Evolutionary conservation across 2,797 vertebrate genomes (phyloP), one percentile per base, ranked within the genome.

Genomic region (Manis crassicaudata): DNA sequence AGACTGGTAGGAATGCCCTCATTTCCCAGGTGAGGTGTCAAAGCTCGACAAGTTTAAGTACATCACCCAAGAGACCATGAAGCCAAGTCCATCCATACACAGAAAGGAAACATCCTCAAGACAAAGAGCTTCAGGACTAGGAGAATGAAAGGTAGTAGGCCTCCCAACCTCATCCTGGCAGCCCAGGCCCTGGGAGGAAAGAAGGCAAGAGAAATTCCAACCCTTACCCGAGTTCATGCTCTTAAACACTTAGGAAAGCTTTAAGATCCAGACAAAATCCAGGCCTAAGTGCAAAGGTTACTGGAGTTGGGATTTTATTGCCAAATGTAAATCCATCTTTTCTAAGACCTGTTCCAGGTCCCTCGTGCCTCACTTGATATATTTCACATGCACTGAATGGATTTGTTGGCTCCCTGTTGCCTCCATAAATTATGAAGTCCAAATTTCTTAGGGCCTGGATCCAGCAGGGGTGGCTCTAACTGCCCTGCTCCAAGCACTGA

Each of bases 231-330:
- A 96, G 96, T 97, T 95, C 96, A 97, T 77, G 92, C 95, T 98
- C 97, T 98, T 93, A 96, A 96, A 95, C 92, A 96, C 95, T 97
- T 98, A 92, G 56, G 93, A 97, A 94, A 96, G 96, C 94, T 96
- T 94, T 97, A 97, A 97, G 95, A 97, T 92, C 91, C 96, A 98
- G 97, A 97, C 97, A 97, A 97, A 97, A 97, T 96, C 97, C 97
- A 98, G 97, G 96, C 96, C 96, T 90, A 82, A 96, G 95, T 97
- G 97, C 96, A 97, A 97, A 97, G 97, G 97, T 98, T 96, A 96
- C 93, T 85, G 83, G 97, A 96, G 95, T 89, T 90, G 94, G 95
- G 96, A 93, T 98, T 98, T 98, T 98, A 98, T 97, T 96, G 72
- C 96, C 84, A 95, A 95, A 95, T 97, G 93, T 98, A 98, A 98